Base-by-base conservation (phyloP, 2,888 invertebrate species). In the Melitaea athalia region DNA sequence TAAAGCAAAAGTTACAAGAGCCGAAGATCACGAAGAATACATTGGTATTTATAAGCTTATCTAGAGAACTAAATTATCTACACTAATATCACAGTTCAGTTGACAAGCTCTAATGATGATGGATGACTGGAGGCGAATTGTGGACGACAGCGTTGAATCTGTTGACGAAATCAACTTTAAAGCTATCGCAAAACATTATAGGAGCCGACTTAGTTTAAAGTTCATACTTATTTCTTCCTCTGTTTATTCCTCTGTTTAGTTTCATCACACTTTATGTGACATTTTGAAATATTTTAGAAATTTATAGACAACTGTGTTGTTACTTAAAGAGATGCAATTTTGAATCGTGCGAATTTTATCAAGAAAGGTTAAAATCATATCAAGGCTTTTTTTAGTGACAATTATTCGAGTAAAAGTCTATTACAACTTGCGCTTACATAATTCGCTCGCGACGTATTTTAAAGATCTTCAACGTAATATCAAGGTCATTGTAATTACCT, bases 121-220 rank as follows among this genome's bases (percentile, higher is more conserved):
- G 90, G 83, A 90, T 89, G 75, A 91, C 89, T 66, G 92, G 92
- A 67, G 92, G 91, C 47, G 91, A 81, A 86, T 93, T 92, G 86
- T 91, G 92, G 63, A 92, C 92, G 74, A 92, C 82, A 59, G 93
- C 93, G 85, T 93, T 92, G 87, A 93, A 93, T 79, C 93, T 93
- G 89, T 78, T 72, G 78, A 78, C 72, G 82, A 81, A 82, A 81
- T 71, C 76, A 79, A 74, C 72, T 62, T 67, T 63, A 68, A 53
- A 12, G 38, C 38, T 14, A 57, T 38, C 57, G 15, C 10, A n/a
- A 42, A 38, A 42, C 15, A 38, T 42, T 42, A 57, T 57, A 42
- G 38, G 33, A 33, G n/a, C n/a, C 68, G 49, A 0, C 38, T 38
- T 47, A 64, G 47, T 47, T 3, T 33, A 38, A n/a, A 33, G 31